These are phyloP conservation scores for Rhamnusium bicolor DNA, from an alignment of 2,888 invertebrate species.

Conservation along the genomic window DNA sequence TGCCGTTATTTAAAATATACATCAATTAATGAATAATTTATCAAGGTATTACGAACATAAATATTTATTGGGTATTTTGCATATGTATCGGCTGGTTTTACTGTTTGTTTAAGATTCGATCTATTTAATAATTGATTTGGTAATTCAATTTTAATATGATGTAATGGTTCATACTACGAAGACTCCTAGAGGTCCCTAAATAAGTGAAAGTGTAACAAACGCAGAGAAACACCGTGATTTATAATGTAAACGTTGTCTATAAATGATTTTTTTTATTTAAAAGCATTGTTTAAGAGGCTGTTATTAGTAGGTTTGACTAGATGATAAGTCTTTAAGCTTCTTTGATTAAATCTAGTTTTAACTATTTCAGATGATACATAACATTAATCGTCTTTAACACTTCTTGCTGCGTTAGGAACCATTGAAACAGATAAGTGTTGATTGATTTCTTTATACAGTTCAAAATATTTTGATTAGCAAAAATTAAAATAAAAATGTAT, in stretches of 20 bases:
- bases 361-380: background rate
- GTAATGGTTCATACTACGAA: conserved; percentile 13
- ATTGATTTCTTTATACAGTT: no score
- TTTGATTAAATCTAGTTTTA: background rate
- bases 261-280: background rate
- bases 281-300: background rate
- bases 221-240: conserved; percentile 9
- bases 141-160: conserved; percentile 11
- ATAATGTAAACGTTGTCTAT: background rate
- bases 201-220: conserved; percentile 21
- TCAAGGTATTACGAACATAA: conserved; percentile 16
- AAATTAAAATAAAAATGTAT: no score
- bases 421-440: no score
- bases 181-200: background rate
- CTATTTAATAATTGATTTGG: conserved; percentile 21
- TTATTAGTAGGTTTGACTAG: background rate
- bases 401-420: no score
- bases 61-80: conserved; percentile 23
- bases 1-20: background rate
- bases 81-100: conserved; percentile 10
- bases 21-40: conserved; percentile 6
- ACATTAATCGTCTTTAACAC: no score
- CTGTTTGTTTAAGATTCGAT: conserved; percentile 12
- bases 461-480: no score
- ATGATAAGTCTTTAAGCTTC: background rate